Conservation (phyloP, 1,140 invertebrate species). For the Doryteuthis pealeii region DNA sequence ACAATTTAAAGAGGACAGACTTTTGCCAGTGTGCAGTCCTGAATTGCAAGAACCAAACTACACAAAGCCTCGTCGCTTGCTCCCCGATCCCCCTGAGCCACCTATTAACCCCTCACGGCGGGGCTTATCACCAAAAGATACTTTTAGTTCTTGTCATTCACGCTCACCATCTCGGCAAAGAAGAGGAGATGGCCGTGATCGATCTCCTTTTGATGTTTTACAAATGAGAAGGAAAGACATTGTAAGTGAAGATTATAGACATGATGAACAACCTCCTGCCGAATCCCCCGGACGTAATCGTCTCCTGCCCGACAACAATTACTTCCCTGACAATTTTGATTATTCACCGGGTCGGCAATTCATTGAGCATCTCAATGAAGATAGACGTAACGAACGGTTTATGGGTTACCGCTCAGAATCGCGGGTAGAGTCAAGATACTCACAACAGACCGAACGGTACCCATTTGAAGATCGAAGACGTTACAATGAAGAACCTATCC, state of each 20-base stretch:
- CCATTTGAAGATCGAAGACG: not conserved
- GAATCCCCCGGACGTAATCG: not conserved
- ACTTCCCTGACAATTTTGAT: constrained; percentile 1
- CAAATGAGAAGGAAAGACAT: not conserved
- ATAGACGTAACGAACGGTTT: not conserved
- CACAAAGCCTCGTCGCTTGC: not conserved
- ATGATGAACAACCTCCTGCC: not conserved
- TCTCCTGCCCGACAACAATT: not conserved
- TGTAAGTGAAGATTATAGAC: not conserved
- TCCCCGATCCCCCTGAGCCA: not conserved
- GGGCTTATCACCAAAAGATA: not conserved
- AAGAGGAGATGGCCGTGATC: not conserved
- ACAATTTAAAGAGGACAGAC: constrained; percentile 4
- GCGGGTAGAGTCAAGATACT: not conserved
- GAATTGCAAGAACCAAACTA: not conserved
- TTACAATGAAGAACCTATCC: constrained; percentile 7
- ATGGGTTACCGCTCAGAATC: not conserved
- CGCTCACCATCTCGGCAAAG: constrained; percentile 3
- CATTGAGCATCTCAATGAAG: not conserved
- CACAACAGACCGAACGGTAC: not conserved
- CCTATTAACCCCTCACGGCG: not conserved
- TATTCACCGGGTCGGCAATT: not conserved
- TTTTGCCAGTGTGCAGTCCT: constrained; percentile 1
- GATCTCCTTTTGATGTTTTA: constrained; percentile 1
- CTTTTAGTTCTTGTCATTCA: not conserved